phyloP scores from a whole-genome alignment of 2,113 vertebrate genomes.

The Burhinus bistriatus region DNA sequence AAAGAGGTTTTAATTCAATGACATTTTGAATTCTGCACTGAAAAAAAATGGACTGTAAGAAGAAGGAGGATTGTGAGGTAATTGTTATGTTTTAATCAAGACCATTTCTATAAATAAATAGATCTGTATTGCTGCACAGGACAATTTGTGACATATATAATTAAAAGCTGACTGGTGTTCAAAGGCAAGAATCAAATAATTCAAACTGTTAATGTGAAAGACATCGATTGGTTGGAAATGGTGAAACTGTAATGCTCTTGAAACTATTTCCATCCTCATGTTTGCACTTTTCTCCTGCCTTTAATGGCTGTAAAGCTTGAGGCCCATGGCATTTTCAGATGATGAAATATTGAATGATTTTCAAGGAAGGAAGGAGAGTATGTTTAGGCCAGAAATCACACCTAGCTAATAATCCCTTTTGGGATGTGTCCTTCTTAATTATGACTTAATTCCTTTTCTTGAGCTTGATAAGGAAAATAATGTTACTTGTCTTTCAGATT shows the following conservation, averaged over 20 bases:
- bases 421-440: not conserved
- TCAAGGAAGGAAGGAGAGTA: not conserved
- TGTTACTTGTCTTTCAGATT: not conserved
- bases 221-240: not conserved
- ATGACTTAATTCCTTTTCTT: not conserved
- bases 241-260: not conserved
- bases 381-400: not conserved
- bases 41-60: not conserved
- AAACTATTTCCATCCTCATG: not conserved
- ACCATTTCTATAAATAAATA: not conserved
- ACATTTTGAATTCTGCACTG: not conserved
- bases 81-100: not conserved
- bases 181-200: not conserved
- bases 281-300: not conserved
- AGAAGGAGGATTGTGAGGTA: not conserved
- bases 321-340: not conserved
- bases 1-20: not conserved
- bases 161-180: not conserved
- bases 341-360: not conserved
- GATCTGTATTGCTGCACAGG: not conserved
- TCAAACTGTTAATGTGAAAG: not conserved
- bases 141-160: not conserved
- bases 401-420: not conserved
- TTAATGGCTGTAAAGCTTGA: not conserved
- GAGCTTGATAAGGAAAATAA: not conserved